Conservation (phyloP, 1,140 invertebrate genomes). For the Drosophila baimaii region DNA sequence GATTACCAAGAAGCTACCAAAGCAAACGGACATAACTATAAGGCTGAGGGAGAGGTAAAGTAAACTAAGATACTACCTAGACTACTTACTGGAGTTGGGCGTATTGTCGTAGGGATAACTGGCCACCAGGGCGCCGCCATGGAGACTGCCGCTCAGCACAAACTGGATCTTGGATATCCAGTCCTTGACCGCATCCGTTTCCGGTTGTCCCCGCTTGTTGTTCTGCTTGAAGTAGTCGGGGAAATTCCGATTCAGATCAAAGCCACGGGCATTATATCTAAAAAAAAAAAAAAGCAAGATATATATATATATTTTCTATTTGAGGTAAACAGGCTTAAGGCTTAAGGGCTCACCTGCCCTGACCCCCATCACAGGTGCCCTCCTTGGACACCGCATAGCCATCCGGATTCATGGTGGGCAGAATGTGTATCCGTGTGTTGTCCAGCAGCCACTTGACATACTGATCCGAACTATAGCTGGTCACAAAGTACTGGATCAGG, state of each 20-base stretch:
- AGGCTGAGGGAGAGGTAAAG: not conserved
- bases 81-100: slow-evolving; percentile 93
- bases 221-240: slow-evolving; percentile 96
- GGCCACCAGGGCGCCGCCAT: slow-evolving; percentile 95
- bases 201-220: slow-evolving; percentile 93
- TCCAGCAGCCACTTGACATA: slow-evolving; percentile 94
- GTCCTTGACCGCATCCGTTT: slow-evolving; percentile 97
- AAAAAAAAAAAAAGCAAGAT: too few relatives aligned
- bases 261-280: slow-evolving; percentile 94
- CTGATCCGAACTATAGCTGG: slow-evolving; percentile 91
- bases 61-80: slow-evolving; percentile 4
- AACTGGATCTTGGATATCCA: slow-evolving; percentile 97
- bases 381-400: slow-evolving; percentile 94
- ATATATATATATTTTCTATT: too few relatives aligned
- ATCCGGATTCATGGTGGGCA: slow-evolving; percentile 97
- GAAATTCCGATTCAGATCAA: slow-evolving; percentile 96
- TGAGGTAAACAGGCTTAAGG: too few relatives aligned
- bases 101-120: slow-evolving; percentile 97
- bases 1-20: too few relatives aligned
- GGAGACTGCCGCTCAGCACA: slow-evolving; percentile 94
- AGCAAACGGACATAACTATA: slow-evolving; percentile 15
- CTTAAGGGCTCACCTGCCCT: slow-evolving; percentile 92
- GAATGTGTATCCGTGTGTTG: slow-evolving; percentile 95
- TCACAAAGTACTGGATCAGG: slow-evolving; percentile 94
- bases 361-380: slow-evolving; percentile 93